These are phyloP conservation scores for Eumacrocentrus americanus DNA, from an alignment of 2,888 invertebrate species.

Conservation along the genomic window DNA sequence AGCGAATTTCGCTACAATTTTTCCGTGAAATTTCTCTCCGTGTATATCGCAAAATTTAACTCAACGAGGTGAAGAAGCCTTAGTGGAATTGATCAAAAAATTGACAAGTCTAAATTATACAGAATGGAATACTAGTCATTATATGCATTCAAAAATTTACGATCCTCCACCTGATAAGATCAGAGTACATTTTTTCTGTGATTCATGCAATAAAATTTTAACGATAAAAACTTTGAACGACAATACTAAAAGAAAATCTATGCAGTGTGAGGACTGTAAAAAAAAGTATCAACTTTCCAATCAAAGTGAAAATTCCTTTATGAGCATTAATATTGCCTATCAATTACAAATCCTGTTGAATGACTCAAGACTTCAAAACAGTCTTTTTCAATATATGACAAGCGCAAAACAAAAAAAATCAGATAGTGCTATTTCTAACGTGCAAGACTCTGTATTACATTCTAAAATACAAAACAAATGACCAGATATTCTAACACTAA, in stretches of 20 bases:
- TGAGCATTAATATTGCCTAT: slow-evolving; percentile 15
- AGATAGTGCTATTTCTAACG: not conserved
- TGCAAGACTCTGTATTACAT: not conserved
- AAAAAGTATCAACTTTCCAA: slow-evolving; percentile 7
- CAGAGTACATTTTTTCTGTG: slow-evolving; percentile 30
- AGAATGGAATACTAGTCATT: slow-evolving; percentile 24
- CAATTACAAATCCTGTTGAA: slow-evolving; percentile 1
- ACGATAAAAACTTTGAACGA: slow-evolving; percentile 6
- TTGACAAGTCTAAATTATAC: slow-evolving; percentile 32
- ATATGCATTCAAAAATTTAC: slow-evolving; percentile 26
- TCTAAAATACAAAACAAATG: not conserved
- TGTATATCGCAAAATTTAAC: slow-evolving; percentile 23
- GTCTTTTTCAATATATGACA: not conserved
- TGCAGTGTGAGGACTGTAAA: not conserved
- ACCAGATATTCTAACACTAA: not conserved
- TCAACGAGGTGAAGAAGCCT: slow-evolving; percentile 15
- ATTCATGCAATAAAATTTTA: slow-evolving; percentile 27
- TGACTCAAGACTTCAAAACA: not conserved
- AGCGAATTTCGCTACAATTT: too few relatives aligned
- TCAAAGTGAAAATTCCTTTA: slow-evolving; percentile 18
- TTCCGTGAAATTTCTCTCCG: too few relatives aligned
- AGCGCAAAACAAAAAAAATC: not conserved
- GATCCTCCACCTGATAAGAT: slow-evolving; percentile 31
- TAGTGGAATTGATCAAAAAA: slow-evolving; percentile 28
- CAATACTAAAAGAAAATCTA: not conserved